phyloP scores from a whole-genome alignment of 2,888 invertebrate species.

The Strigamia crassipes region DNA sequence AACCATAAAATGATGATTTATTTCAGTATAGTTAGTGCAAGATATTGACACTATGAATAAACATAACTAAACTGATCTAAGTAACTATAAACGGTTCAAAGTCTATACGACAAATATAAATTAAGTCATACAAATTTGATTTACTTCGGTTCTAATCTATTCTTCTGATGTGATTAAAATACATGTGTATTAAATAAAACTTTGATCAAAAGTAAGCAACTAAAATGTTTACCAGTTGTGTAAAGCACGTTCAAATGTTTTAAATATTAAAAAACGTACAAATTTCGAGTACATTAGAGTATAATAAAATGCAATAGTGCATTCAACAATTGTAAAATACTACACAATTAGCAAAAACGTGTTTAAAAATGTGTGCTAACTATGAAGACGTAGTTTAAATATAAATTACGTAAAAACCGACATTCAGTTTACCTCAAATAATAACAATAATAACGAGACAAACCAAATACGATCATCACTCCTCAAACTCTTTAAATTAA shows the following conservation, averaged over 20 bases:
- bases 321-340: neutral
- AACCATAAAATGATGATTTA: neutral
- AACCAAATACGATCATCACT: neutral
- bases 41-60: neutral
- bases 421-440: neutral
- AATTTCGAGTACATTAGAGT: neutral
- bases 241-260: neutral
- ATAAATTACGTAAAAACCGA: neutral
- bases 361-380: constrained; percentile 7
- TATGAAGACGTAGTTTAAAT: neutral
- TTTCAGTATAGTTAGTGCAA: constrained; percentile 2
- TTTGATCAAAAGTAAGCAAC: neutral
- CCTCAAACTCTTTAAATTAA: no score
- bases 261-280: neutral
- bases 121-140: neutral
- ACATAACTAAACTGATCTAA: neutral
- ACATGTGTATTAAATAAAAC: neutral
- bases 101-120: neutral
- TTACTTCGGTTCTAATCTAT: neutral
- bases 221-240: neutral
- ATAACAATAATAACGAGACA: neutral
- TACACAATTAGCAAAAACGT: constrained; percentile 16
- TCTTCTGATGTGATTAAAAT: neutral
- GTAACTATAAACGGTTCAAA: neutral
- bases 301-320: constrained; percentile 11